Evolutionary conservation across 2,888 invertebrate species (phyloP), one percentile per base, ranked within the genome.

Genomic region (Antheraea assamensis): DNA sequence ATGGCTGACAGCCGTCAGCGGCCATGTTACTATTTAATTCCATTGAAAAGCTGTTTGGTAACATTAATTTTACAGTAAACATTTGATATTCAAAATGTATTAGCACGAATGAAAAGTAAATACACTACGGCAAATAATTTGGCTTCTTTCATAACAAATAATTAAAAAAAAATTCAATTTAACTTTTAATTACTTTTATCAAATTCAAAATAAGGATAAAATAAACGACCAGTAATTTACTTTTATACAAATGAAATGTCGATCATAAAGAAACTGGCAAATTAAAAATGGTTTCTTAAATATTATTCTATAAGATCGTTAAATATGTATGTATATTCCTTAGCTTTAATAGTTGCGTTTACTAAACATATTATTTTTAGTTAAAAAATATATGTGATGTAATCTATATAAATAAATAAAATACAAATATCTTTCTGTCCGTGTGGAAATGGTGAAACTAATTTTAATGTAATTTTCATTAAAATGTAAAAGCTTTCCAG

Each of bases 111-210:
- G 52, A 52, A 52, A 52, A 52, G 61, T 30, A 61, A 30, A 30
- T 61, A 61, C n/a, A 10, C 2, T 15, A 61, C 61, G n/a, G 58
- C 58, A 58, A 30, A 24, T 17, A 61, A 61, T 27, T 61, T 21
- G 21, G 52, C 19, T 52, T 52, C 15, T 61, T 61, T 61, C 27
- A 17, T 61, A 61, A 61, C 24, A 30, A 61, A 61, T 27, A 2
- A 4, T 61, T 17, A 61, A 61, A 80, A 61, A 80, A 81, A 81
- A 81, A 79, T 79, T 75, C 79, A 80, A 82, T 83, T 79, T 77
- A 82, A 83, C 77, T 83, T 82, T 78, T 79, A 80, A 81, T 82
- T 78, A 76, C 74, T 75, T 74, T 68, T 66, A 74, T 76, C 68
- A 74, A 78, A 79, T 75, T 74, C 17, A n/a, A 31, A 70, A 70